These are phyloP conservation scores for Limenitis camilla DNA, from an alignment of 2,888 invertebrate species.

Conservation along the genomic window DNA sequence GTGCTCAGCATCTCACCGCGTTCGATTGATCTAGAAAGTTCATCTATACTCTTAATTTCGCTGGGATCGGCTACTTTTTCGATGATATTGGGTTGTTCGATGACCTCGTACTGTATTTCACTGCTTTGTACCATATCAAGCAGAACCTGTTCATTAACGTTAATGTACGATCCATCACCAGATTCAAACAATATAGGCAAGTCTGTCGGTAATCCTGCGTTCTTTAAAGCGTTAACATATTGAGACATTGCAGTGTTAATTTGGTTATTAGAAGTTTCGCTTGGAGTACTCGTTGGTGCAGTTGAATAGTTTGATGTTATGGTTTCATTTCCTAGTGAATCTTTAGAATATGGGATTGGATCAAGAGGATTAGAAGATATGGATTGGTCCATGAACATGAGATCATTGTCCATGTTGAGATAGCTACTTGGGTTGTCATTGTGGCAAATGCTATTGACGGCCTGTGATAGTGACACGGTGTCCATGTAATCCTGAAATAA, in stretches of 20 bases:
- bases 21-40: slow-evolving; percentile 65
- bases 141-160: slow-evolving; percentile 77
- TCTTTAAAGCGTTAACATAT: slow-evolving; percentile 67
- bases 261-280: slow-evolving; percentile 38
- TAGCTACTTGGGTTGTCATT: slow-evolving; percentile 51
- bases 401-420: slow-evolving; percentile 58
- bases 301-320: slow-evolving; percentile 48
- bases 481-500: slow-evolving; percentile 67
- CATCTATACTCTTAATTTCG: slow-evolving; percentile 69
- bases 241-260: slow-evolving; percentile 64
- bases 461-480: slow-evolving; percentile 58
- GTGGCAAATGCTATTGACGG: slow-evolving; percentile 64
- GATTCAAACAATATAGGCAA: slow-evolving; percentile 77
- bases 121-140: slow-evolving; percentile 71
- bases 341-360: slow-evolving; percentile 49
- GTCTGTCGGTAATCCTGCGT: slow-evolving; percentile 62
- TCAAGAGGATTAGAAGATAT: slow-evolving; percentile 52
- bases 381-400: slow-evolving; percentile 61
- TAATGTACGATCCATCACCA: slow-evolving; percentile 77
- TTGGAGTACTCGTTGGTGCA: slow-evolving; percentile 37
- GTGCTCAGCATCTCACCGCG: slow-evolving; percentile 58
- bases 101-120: slow-evolving; percentile 69
- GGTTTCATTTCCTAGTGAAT: slow-evolving; percentile 45
- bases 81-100: slow-evolving; percentile 69
- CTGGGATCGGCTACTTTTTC: slow-evolving; percentile 66